phyloP scores from a whole-genome alignment of 2,113 vertebrate species.

The Oceanodroma tethys region DNA sequence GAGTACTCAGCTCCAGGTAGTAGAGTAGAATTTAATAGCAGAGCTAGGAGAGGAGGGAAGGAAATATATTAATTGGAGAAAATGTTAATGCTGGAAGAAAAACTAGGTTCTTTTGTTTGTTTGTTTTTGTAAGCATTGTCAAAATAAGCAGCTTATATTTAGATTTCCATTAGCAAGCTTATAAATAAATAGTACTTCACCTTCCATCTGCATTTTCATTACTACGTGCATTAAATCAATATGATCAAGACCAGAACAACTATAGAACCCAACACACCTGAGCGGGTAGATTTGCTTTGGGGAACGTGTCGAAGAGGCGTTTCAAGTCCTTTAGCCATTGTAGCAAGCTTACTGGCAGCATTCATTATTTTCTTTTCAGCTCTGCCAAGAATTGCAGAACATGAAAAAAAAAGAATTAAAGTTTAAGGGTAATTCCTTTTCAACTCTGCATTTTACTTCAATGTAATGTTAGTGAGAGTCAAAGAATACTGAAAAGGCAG shows the following conservation, averaged over 20 bases:
- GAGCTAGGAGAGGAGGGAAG: neutral
- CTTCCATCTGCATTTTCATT: neutral
- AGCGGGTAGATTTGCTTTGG: slow-evolving; percentile 41
- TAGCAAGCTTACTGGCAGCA: slow-evolving; percentile 90
- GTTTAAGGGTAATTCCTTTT: neutral
- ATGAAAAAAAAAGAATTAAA: neutral
- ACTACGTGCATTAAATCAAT: neutral
- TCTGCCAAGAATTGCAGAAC: slow-evolving; percentile 70
- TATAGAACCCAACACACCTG: slow-evolving; percentile 37
- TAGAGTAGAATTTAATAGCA: slow-evolving; percentile 28
- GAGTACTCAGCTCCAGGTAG: slow-evolving; percentile 6
- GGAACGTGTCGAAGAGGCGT: slow-evolving; percentile 75
- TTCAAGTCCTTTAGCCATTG: slow-evolving; percentile 91
- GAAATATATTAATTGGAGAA: neutral
- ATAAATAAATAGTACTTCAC: neutral
- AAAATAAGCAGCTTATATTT: neutral
- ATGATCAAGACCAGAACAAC: neutral
- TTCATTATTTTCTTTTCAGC: slow-evolving; percentile 94
- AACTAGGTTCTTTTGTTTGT: neutral
- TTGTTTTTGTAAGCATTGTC: neutral
- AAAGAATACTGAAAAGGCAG: neutral
- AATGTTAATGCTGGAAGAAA: neutral
- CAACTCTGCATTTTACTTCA: neutral
- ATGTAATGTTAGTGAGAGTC: neutral
- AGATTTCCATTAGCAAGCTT: neutral